Evolutionary conservation across 2,797 vertebrate genomes (phyloP), one percentile per base, ranked within the genome.

Genomic region (Hydrophis major): DNA sequence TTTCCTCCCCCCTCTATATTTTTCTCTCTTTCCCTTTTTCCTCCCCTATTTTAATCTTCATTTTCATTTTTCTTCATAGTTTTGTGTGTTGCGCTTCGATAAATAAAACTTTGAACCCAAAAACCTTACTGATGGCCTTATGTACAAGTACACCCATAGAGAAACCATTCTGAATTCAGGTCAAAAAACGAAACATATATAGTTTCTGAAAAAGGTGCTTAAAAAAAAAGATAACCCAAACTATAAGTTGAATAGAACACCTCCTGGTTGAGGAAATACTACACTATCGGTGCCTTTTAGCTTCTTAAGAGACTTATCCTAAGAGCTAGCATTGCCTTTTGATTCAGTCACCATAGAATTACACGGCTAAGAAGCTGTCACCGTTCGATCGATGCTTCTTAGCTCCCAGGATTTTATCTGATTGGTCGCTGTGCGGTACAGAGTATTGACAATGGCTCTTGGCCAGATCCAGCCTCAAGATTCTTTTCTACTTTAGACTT

Each of bases 1-100:
- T 1, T 2, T 0, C 4, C 4, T 0, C 2, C 66, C 6, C 2
- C 63, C 14, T 74, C n/a, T 37, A 18, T 14, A 32, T 6, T 32
- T 74, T 74, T 32, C 14, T 32, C 66, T 69, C 28, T 32, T 8
- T 4, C 14, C 4, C 66, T 3, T 69, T 28, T 69, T 32, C n/a
- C 14, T 16, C n/a, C n/a, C 69, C 16, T 37, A 20, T 74, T 74
- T 74, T 37, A 8, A 50, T 50, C 14, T 37, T 37, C 16, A 37
- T 74, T 37, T 74, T 37, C 69, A 74, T 74, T 74, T 32, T 32
- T 69, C 66, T 37, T 74, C 18, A 37, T 2, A 37, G 69, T 74
- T 69, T 74, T 74, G n/a, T 74, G 18, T 8, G 37, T 8, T 37
- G 7, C 8, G 16, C n/a, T 37, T 74, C 3, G 6, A 37, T 37